A percentile compares a stretch with the other conserved stretches of the same genome.
These are phyloP conservation scores for Paramisgurnus dabryanus DNA, from an alignment of 2,113 vertebrate genomes.

Conservation along the genomic window DNA sequence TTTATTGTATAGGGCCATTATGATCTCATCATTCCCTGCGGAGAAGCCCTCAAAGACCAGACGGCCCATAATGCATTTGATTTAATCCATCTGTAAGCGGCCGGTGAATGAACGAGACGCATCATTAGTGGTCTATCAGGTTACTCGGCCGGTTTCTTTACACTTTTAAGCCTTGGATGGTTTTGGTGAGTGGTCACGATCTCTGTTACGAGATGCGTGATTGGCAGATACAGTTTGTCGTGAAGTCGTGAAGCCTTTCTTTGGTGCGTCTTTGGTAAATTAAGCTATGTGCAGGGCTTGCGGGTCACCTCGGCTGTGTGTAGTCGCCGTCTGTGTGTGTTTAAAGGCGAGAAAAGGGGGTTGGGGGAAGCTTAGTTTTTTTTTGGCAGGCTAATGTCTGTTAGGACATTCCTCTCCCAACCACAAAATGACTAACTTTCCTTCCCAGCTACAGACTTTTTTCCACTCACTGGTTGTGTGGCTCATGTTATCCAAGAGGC, in stretches of 20 bases:
- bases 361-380: background rate
- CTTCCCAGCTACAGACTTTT: constrained; percentile 28
- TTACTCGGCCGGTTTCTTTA: constrained; percentile 33
- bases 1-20: constrained; percentile 22
- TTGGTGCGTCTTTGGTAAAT: constrained; percentile 22
- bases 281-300: constrained; percentile 4
- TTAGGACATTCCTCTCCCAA: constrained; percentile 63
- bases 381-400: constrained; percentile 46
- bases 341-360: constrained; percentile 14
- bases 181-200: background rate
- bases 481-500: constrained; percentile 49
- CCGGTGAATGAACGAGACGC: constrained; percentile 35
- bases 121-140: constrained; percentile 55
- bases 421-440: constrained; percentile 58
- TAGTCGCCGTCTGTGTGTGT: constrained; percentile 29
- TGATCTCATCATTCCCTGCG: constrained; percentile 24
- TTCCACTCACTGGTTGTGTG: constrained; percentile 43
- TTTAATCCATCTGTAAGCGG: constrained; percentile 43
- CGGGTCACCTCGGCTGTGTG: background rate
- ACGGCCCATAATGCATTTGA: constrained; percentile 35
- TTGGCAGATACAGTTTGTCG: constrained; percentile 21
- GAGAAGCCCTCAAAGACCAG: constrained; percentile 20
- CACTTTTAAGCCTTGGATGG: constrained; percentile 40
- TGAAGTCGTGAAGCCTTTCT: constrained; percentile 37
- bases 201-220: constrained; percentile 6